Evolutionary conservation across 2,888 invertebrate genomes (phyloP).

Genomic region (Mesorhabditis belari): DNA sequence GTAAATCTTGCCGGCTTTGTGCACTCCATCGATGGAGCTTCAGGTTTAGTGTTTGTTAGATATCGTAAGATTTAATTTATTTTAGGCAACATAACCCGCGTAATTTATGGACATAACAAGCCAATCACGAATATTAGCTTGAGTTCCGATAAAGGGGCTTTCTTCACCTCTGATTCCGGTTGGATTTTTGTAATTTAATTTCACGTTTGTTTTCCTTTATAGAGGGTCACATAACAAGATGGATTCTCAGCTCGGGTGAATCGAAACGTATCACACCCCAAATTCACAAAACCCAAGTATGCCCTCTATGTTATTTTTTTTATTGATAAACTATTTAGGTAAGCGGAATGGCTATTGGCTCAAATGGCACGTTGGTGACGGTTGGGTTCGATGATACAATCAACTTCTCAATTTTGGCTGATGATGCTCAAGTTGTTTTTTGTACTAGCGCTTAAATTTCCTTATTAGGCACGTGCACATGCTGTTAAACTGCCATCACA

Average conservation of each 20-base stretch:
- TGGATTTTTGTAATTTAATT: background rate
- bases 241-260: conserved; percentile 63
- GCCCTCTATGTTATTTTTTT: background rate
- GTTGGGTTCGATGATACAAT: conserved; percentile 90
- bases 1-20: conserved; percentile 93
- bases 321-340: conserved; percentile 53
- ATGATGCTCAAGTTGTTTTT: background rate
- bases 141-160: conserved; percentile 65
- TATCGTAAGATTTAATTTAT: too few species aligned
- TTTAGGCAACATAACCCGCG: conserved; percentile 1
- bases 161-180: conserved; percentile 84
- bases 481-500: conserved; percentile 43
- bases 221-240: conserved; percentile 39
- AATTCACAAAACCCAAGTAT: conserved; percentile 91
- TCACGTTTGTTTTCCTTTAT: background rate
- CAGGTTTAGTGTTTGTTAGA: background rate
- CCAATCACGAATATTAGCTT: conserved; percentile 83
- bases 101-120: conserved; percentile 81
- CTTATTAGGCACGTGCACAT: conserved; percentile 1
- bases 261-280: conserved; percentile 68
- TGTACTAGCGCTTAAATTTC: background rate
- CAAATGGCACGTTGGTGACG: conserved; percentile 65
- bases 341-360: conserved; percentile 70
- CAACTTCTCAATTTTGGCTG: too few species aligned
- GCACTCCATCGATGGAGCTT: conserved; percentile 77